These are phyloP conservation scores for Diphyllodes magnificus DNA, from an alignment of 2,113 vertebrate species.

Conservation along the genomic window DNA sequence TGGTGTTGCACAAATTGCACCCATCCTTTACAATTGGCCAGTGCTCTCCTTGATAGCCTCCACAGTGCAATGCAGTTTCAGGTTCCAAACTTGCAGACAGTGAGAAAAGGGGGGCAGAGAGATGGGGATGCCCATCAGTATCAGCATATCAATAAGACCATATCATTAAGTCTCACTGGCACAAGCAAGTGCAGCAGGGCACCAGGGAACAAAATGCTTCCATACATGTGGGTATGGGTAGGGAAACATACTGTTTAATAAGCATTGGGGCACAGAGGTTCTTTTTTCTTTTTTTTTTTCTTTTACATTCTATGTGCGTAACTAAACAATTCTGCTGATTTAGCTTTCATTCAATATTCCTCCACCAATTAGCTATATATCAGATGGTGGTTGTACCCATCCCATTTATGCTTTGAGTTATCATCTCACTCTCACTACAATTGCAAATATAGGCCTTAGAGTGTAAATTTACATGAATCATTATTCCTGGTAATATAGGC, in stretches of 20 bases:
- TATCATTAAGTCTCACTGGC: background rate
- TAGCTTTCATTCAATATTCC: background rate
- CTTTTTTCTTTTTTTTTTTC: too few relatives aligned
- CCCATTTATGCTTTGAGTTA: background rate
- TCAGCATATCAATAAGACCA: background rate
- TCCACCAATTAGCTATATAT: background rate
- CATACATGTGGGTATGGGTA: background rate
- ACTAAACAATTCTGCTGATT: constrained; percentile 5
- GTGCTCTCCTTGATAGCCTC: background rate
- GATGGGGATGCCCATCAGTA: background rate
- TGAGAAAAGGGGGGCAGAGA: background rate
- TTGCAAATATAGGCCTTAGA: background rate
- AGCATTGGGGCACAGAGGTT: accelerated
- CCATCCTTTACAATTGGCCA: background rate
- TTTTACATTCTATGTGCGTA: background rate
- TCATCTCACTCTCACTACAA: background rate
- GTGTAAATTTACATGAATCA: background rate
- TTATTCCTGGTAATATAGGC: background rate
- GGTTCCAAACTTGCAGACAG: background rate
- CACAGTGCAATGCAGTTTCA: background rate
- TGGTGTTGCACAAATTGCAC: background rate
- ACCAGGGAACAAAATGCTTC: background rate
- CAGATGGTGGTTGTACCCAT: background rate
- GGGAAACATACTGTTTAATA: background rate
- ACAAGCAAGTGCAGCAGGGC: background rate